Conservation (phyloP, 1,140 invertebrate genomes). For the Daktulosphaira vitifoliae region DNA sequence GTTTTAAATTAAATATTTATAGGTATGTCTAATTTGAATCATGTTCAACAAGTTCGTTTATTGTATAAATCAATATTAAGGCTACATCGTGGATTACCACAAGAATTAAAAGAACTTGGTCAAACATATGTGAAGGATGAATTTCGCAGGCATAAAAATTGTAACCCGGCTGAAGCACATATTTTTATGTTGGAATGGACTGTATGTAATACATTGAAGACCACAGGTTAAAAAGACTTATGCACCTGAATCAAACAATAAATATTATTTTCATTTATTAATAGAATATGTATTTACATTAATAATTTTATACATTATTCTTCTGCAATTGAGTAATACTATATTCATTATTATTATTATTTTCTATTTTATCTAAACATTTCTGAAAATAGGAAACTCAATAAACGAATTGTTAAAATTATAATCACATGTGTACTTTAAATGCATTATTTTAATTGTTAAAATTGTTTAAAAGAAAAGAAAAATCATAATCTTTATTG, state of each 20-base stretch:
- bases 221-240: constrained; percentile 15
- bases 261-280: no score
- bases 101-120: constrained; percentile 63
- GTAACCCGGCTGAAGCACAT: constrained; percentile 56
- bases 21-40: constrained; percentile 42
- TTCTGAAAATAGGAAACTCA: no score
- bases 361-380: constrained; percentile 5
- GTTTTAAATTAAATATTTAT: no score
- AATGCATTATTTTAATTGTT: no score
- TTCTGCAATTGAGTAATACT: neutral
- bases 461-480: no score
- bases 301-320: no score
- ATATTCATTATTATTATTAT: constrained; percentile 2
- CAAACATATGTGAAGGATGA: constrained; percentile 81
- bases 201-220: constrained; percentile 50
- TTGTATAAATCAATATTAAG: constrained; percentile 84
- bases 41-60: constrained; percentile 58
- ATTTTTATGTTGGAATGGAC: constrained; percentile 85
- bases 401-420: no score
- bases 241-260: neutral
- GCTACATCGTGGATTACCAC: constrained; percentile 71
- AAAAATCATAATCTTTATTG: no score
- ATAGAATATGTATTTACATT: no score
- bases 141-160: constrained; percentile 77
- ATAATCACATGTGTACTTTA: no score